A percentile compares a stretch with the other conserved stretches of the same genome.
Evolutionary conservation across 2,888 invertebrate species (phyloP).

Genomic region (Eubasilissa splendida): DNA sequence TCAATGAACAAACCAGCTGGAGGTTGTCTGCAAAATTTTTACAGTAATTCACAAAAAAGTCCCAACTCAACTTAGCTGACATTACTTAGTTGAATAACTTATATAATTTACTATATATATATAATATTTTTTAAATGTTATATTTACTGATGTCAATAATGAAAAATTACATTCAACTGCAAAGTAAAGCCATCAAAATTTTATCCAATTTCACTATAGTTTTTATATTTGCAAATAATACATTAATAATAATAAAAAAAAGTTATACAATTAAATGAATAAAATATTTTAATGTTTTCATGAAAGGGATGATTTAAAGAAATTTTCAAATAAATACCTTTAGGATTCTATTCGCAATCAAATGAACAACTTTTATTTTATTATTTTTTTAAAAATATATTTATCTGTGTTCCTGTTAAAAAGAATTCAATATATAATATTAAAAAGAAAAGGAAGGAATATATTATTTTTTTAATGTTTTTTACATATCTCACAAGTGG

Average conservation of each 20-base stretch:
- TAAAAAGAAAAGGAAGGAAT: too few relatives aligned
- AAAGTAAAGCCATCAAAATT: not conserved
- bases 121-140: not conserved
- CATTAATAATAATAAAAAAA: too few relatives aligned
- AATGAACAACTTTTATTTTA: slow-evolving; percentile 1
- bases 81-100: slow-evolving; percentile 47
- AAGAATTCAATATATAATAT: not conserved
- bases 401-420: slow-evolving; percentile 1
- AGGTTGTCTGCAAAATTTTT: slow-evolving; percentile 74
- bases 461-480: too few relatives aligned
- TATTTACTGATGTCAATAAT: not conserved
- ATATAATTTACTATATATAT: not conserved
- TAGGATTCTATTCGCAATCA: slow-evolving; percentile 20
- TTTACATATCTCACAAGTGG: too few relatives aligned
- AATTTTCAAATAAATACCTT: slow-evolving; percentile 28
- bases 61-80: slow-evolving; percentile 69
- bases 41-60: slow-evolving; percentile 74
- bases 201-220: not conserved
- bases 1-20: slow-evolving; percentile 69
- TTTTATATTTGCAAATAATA: too few relatives aligned
- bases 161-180: slow-evolving; percentile 1
- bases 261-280: too few relatives aligned
- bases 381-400: slow-evolving; percentile 16
- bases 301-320: slow-evolving; percentile 5
- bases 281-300: not conserved